A percentile compares a stretch with the other conserved stretches of the same genome.
Conservation (phyloP, 2,888 invertebrate species). For the Fabriciana adippe region DNA sequence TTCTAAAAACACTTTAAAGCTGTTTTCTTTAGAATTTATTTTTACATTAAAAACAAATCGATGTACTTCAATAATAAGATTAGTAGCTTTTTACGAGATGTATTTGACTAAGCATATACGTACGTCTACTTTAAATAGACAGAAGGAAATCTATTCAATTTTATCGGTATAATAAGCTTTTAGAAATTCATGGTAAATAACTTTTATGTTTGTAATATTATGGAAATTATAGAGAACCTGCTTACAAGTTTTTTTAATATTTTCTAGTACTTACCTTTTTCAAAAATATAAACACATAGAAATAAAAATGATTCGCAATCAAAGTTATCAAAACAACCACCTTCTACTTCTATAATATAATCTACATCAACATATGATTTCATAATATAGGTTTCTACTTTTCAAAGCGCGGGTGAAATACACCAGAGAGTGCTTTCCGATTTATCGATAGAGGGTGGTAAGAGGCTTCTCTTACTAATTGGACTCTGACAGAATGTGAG, state of each 20-base stretch:
- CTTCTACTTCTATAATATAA: constrained; percentile 6
- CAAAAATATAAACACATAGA: background rate
- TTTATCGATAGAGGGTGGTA: constrained; percentile 51
- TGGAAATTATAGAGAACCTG: no score
- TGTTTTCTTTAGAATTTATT: constrained; percentile 26
- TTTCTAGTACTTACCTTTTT: no score
- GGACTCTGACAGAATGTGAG: constrained; percentile 50
- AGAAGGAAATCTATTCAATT: no score
- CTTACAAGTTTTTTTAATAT: no score
- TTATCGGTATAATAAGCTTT: no score
- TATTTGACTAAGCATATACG: background rate
- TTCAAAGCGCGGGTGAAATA: constrained; percentile 46
- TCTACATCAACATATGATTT: constrained; percentile 24
- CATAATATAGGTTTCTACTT: constrained; percentile 29
- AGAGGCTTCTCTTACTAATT: constrained; percentile 57
- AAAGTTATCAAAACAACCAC: constrained; percentile 6
- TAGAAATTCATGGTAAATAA: no score
- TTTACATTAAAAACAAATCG: background rate
- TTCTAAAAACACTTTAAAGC: constrained; percentile 25
- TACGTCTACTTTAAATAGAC: no score
- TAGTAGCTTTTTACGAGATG: background rate
- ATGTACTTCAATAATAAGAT: background rate
- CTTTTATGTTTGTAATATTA: no score
- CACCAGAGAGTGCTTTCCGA: constrained; percentile 49
- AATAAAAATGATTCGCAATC: background rate